A percentile compares a stretch with the other conserved stretches of the same genome.
Conservation (phyloP, 2,888 invertebrate genomes). For the Drosophila conformis region DNA sequence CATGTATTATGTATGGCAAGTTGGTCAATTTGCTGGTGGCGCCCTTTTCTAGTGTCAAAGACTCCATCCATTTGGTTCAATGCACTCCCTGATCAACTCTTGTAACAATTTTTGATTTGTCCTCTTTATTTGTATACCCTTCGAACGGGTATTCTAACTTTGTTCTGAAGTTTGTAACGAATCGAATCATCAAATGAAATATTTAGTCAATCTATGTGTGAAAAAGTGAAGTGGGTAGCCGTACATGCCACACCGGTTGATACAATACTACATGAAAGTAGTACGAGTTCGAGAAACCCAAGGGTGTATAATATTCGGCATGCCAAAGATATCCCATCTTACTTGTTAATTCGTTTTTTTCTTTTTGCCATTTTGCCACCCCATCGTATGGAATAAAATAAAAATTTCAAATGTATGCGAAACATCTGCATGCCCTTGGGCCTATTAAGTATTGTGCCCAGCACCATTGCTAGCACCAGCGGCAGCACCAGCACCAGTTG, state of each 20-base stretch:
- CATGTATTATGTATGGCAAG: constrained; percentile 25
- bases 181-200: neutral
- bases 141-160: neutral
- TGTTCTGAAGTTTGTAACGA: neutral
- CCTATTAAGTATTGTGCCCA: constrained; percentile 61
- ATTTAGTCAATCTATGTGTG: neutral
- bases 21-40: constrained; percentile 39
- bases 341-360: constrained; percentile 4
- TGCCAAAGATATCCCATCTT: neutral
- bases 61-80: constrained; percentile 14
- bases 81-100: constrained; percentile 18
- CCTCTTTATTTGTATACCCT: neutral
- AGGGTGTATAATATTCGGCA: neutral
- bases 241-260: neutral
- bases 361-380: constrained; percentile 37
- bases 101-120: constrained; percentile 2
- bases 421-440: constrained; percentile 67
- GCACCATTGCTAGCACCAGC: neutral
- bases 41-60: constrained; percentile 17
- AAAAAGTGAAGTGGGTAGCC: too few species aligned
- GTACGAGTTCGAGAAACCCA: too few species aligned
- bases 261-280: too few species aligned
- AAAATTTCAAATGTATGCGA: constrained; percentile 55
- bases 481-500: constrained; percentile 21
- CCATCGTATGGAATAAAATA: constrained; percentile 49